Evolutionary conservation across 2,113 vertebrate genomes (phyloP).

Genomic region (Aspidoscelis tigris): DNA sequence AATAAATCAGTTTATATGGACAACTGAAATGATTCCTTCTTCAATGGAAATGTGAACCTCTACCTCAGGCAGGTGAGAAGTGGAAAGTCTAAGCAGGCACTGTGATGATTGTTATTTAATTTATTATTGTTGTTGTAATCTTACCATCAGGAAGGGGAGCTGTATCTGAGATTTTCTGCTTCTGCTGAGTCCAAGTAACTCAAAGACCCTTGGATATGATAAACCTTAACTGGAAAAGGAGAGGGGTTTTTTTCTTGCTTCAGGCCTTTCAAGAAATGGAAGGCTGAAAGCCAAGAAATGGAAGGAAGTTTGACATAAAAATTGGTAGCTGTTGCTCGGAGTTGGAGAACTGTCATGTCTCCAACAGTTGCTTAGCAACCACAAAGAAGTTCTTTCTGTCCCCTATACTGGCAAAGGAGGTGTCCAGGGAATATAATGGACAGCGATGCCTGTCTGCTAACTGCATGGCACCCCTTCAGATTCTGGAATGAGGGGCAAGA

Average conservation of each 20-base stretch:
- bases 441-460: not conserved
- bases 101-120: too few species aligned
- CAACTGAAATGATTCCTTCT: too few species aligned
- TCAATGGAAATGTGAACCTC: not conserved
- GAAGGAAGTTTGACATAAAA: slow-evolving; percentile 4
- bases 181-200: not conserved
- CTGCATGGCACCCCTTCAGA: not conserved
- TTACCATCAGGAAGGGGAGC: not conserved
- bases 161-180: not conserved
- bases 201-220: not conserved
- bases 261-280: not conserved
- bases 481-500: not conserved
- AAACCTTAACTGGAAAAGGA: not conserved
- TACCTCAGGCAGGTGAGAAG: not conserved
- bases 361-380: slow-evolving; percentile 7
- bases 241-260: not conserved
- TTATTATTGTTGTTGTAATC: not conserved
- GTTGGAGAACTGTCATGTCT: not conserved
- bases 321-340: slow-evolving; percentile 5
- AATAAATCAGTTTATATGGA: not conserved
- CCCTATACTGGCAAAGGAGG: not conserved
- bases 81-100: not conserved
- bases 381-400: slow-evolving; percentile 5
- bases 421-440: not conserved
- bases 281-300: not conserved